phyloP scores from a whole-genome alignment of 2,888 invertebrate species.

The Cacoxenus indagator region DNA sequence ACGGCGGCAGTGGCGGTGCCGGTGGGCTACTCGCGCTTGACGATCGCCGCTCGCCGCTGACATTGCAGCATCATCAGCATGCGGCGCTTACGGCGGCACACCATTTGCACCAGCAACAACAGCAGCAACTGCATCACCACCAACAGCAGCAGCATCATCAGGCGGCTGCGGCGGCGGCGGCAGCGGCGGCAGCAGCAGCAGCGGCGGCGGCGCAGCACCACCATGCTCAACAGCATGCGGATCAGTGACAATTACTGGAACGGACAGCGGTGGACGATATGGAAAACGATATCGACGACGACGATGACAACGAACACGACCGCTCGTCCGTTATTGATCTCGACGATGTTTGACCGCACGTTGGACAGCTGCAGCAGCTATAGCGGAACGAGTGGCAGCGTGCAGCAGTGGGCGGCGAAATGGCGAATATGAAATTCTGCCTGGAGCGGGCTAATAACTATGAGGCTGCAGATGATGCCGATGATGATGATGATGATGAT shows the following conservation, averaged over 20 bases:
- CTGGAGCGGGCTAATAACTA: neutral
- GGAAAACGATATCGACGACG: slow-evolving; percentile 36
- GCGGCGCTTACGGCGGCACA: slow-evolving; percentile 52
- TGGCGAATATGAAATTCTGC: neutral
- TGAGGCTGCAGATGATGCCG: neutral
- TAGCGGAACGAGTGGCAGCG: slow-evolving; percentile 36
- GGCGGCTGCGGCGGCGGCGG: slow-evolving; percentile 40
- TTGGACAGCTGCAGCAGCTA: slow-evolving; percentile 47
- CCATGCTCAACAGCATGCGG: slow-evolving; percentile 43
- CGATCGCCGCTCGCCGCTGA: slow-evolving; percentile 32
- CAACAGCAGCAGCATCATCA: slow-evolving; percentile 35
- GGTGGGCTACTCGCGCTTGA: slow-evolving; percentile 22
- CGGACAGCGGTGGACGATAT: slow-evolving; percentile 45
- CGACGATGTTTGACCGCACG: slow-evolving; percentile 70
- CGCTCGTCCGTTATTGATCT: slow-evolving; percentile 70
- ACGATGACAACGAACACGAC: slow-evolving; percentile 48
- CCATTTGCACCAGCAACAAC: slow-evolving; percentile 41
- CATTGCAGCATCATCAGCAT: slow-evolving; percentile 44
- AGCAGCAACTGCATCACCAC: slow-evolving; percentile 38
- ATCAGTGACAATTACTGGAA: slow-evolving; percentile 71
- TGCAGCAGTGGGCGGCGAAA: slow-evolving; percentile 16
- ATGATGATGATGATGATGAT: neutral
- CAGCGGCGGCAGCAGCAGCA: slow-evolving; percentile 37
- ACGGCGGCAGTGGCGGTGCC: slow-evolving; percentile 57
- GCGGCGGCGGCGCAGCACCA: slow-evolving; percentile 41